Base-by-base conservation (phyloP, 2,888 invertebrate species). In the Ochlodes sylvanus region DNA sequence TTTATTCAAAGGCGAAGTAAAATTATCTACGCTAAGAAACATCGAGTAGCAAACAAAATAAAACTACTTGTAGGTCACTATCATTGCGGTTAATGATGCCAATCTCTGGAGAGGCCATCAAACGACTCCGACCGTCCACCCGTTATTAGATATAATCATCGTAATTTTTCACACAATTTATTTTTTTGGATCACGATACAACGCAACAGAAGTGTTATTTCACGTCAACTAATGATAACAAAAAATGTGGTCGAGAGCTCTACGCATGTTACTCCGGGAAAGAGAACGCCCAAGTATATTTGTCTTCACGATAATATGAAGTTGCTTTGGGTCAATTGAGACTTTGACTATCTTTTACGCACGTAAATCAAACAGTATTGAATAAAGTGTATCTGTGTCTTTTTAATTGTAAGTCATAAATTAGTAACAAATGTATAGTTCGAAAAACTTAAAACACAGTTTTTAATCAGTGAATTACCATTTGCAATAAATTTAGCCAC, bases 131-230 rank as follows among this genome's bases (percentile, higher is more conserved):
- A 72, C 82, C 83, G 83, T 82, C 87, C 81, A 83, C 76, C 81
- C 84, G 85, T 92, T 90, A 92, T 91, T 92, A 90, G 83, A 87
- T 82, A 89, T 91, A 92, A 93, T 92, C 92, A 91, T 91, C 86
- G 90, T 91, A 90, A 92, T 92, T 92, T 92, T 93, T 92, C 92
- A 92, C 93, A 91, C 92, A 91, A 90, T 92, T 89, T 90, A 86
- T 90, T 92, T 90, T 87, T 88, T 89, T 86, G 82, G 82, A 80
- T 80, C 80, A 79, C 84, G 83, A 80, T 85, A 86, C 84, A 82
- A 80, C 77, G 77, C 77, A 80, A 82, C 80, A 78, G 78, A 81
- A 85, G 85, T 86, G 86, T 87, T 88, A 85, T 87, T 88, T 85
- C 85, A 85, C 86, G 87, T 88, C 89, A 83, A 84, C 89, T 92